Base-by-base conservation (phyloP, 2,888 invertebrate species). In the Phytoseiulus persimilis region DNA sequence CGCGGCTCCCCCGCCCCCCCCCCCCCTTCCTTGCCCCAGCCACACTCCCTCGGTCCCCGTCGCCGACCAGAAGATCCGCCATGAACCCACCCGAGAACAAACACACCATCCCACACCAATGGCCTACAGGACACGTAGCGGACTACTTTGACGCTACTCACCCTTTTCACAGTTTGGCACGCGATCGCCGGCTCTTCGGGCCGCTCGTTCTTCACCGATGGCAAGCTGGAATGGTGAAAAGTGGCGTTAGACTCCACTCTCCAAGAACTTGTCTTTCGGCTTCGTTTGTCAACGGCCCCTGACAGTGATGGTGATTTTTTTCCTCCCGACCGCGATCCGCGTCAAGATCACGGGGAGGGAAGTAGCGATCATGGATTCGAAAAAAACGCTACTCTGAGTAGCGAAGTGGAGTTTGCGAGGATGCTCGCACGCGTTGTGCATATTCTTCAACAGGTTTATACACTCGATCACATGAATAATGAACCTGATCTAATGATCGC, bases 151-250 rank as follows among this genome's bases (percentile, higher is more conserved):
- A 18, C 87, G 28, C 6, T 9, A 87, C 87, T 87, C 33, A 87
- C 87, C 87, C 87, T 87, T 87, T 87, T 87, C 39, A 87, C 45
- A 87, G 87, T 87, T 87, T 87, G 87, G 87, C 87, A 87, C 87
- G 87, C 32, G 39, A 45, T 87, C 87, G 45, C 32, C 32, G 87
- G 39, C n/a, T 87, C 87, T 32, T 87, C 87, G 5, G 87, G 45
- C 33, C 45, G 87, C 45, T 87, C 87, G 23, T 45, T 45, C 87
- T 87, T 33, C 32, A 87, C 33, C 87, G 87, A 87, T 33, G 87
- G 87, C 45, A 87, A 32, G 45, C 87, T 87, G 87, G 6, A 87
- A 87, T 87, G 32, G 31, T 31, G 84, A n/a, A n/a, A n/a, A n/a
- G 1, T 2, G 31, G 11, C 84, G n/a, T 84, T 84, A 84, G 33